Base-by-base conservation (phyloP, 2,888 invertebrate genomes). In the Aquatica leii region DNA sequence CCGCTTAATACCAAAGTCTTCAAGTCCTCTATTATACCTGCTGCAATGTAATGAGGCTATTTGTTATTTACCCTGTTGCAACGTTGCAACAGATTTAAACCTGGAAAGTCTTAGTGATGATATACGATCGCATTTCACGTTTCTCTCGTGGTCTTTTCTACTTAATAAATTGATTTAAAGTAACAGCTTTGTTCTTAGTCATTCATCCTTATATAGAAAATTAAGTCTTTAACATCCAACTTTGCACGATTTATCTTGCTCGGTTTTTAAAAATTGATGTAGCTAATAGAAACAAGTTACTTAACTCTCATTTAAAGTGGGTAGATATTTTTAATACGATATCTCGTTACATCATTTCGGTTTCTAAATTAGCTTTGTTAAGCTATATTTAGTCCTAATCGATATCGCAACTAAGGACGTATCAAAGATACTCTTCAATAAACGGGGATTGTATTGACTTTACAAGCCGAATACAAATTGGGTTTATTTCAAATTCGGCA, bases 21-120 rank as follows among this genome's bases (percentile, higher is more conserved):
- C 69, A 66, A 59, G 58, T 69, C 62, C 59, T 56, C 58, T 58
- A 59, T 62, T 65, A 63, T 59, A 53, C 56, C 52, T 55, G 66
- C 56, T 57, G 53, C 62, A 59, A 59, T 56, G 67, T 70, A 71
- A 70, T 70, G 69, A 69, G 67, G 52, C 71, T 68, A 70, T 71
- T 70, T 67, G 68, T 71, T 71, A 70, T 65, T 61, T 65, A 49
- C 52, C 49, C 62, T 61, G 67, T 61, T 68, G 59, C 57, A 60
- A 49, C 55, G 51, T 37, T 62, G 57, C 62, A 51, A 56, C 63
- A 65, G 65, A 67, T 65, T 67, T 64, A 59, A 52, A 54, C 52
- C 58, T 50, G 51, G 53, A 56, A n/a, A 56, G 56, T 60, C 53
- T 58, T 59, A 51, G 53, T 9, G 12, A 59, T 66, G 66, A 66